Conservation (phyloP, 2,113 vertebrate genomes). For the Nothoprocta pentlandii region DNA sequence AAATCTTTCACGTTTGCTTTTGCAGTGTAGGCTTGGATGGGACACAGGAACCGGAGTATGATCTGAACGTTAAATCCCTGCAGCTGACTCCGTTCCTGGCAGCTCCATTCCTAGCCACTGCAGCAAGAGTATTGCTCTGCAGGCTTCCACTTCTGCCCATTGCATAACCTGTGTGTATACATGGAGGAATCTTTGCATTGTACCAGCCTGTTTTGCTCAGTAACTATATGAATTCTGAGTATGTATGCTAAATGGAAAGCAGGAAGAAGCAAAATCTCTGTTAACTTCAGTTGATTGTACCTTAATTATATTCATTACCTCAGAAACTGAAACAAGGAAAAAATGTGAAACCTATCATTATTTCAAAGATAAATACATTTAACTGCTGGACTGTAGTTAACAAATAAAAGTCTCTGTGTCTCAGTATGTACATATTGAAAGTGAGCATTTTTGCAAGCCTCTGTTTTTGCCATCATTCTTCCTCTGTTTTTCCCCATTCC, state of each 20-base stretch:
- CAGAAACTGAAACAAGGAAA: background rate
- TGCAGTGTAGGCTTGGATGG: background rate
- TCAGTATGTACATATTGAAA: background rate
- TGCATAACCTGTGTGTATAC: background rate
- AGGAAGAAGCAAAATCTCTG: background rate
- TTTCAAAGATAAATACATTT: background rate
- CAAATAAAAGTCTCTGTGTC: background rate
- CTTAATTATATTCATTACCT: background rate
- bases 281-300: background rate
- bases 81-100: background rate
- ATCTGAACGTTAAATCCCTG: background rate
- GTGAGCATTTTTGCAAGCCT: background rate
- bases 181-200: background rate
- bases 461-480: background rate
- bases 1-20: background rate
- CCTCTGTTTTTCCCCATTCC: no score
- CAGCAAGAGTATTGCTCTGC: rapidly evolving
- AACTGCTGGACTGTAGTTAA: background rate
- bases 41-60: background rate
- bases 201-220: background rate
- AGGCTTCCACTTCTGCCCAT: background rate
- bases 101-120: rapidly evolving
- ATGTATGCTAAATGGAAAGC: background rate
- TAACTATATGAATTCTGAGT: background rate
- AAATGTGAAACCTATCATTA: background rate